Percentiles rank a stretch among this genome's conserved stretches.
Conservation (phyloP, 1,140 invertebrate species). For the Campoletis sonorensis region DNA sequence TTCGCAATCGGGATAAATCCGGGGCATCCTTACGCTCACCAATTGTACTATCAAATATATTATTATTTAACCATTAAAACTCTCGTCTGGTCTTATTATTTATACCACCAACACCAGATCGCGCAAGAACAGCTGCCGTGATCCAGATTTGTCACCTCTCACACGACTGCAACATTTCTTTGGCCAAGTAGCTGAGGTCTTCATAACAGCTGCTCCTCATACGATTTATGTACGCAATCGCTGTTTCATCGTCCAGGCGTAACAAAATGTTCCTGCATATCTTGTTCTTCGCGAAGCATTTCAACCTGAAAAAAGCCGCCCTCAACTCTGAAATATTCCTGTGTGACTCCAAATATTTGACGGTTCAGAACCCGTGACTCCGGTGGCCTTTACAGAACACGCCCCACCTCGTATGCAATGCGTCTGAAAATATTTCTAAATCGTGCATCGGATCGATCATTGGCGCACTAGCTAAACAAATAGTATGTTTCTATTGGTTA, state of each 20-base stretch:
- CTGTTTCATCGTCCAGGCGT: not conserved
- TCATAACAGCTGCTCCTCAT: constrained; percentile 6
- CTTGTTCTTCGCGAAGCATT: not conserved
- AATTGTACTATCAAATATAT: too few species aligned
- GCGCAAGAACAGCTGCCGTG: too few species aligned
- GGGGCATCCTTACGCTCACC: too few species aligned
- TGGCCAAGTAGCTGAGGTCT: constrained; percentile 2
- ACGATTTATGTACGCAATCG: constrained; percentile 3
- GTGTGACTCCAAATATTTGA: not conserved
- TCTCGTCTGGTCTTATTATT: not conserved
- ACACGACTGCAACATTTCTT: constrained; percentile 11
- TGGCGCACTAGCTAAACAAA: not conserved
- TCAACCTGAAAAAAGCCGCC: not conserved
- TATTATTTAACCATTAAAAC: too few species aligned
- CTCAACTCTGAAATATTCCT: not conserved
- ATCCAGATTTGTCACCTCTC: not conserved
- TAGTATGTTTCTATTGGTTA: too few species aligned
- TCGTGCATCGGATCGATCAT: not conserved
- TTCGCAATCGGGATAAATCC: too few species aligned
- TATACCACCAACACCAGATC: too few species aligned
- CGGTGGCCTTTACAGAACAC: not conserved
- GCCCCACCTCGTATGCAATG: not conserved
- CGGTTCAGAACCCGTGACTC: constrained; percentile 3
- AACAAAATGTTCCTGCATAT: not conserved
- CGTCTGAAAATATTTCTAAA: constrained; percentile 1